Evolutionary conservation across 1,140 invertebrate species (phyloP).

Genomic region (Zaprionus vittiger): DNA sequence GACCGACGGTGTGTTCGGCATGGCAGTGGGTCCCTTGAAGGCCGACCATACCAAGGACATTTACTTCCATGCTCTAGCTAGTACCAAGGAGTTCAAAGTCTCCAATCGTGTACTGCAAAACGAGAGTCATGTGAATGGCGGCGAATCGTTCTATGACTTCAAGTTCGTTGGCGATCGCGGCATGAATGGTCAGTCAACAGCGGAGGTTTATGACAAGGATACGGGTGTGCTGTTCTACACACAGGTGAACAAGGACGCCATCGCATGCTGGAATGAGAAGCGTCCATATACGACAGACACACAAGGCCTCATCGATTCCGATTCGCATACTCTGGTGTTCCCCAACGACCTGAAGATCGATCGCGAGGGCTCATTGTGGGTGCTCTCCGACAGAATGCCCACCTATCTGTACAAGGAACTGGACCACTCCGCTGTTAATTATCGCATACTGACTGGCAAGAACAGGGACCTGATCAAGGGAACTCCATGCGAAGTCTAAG

Average conservation of each 20-base stretch:
- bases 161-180: conserved; percentile 89
- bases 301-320: conserved; percentile 87
- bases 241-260: conserved; percentile 86
- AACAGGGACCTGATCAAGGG: conserved; percentile 86
- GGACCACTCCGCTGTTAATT: conserved; percentile 87
- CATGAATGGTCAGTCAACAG: conserved; percentile 89
- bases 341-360: conserved; percentile 89
- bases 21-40: conserved; percentile 87
- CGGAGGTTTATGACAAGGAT: conserved; percentile 89
- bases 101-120: conserved; percentile 89
- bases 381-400: conserved; percentile 89
- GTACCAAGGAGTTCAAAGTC: conserved; percentile 90
- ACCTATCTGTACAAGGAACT: conserved; percentile 87
- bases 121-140: conserved; percentile 86
- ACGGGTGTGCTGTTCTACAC: conserved; percentile 91
- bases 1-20: conserved; percentile 90
- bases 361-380: conserved; percentile 86
- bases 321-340: conserved; percentile 88
- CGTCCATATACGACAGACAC: conserved; percentile 88
- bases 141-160: conserved; percentile 88
- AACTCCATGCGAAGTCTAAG: conserved; percentile 85
- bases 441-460: conserved; percentile 87
- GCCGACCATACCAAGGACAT: conserved; percentile 87
- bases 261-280: conserved; percentile 90
- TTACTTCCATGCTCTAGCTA: conserved; percentile 91